A percentile compares a stretch with the other conserved stretches of the same genome.
Conservation (phyloP, 2,797 vertebrate species). For the Amniataba percoides region DNA sequence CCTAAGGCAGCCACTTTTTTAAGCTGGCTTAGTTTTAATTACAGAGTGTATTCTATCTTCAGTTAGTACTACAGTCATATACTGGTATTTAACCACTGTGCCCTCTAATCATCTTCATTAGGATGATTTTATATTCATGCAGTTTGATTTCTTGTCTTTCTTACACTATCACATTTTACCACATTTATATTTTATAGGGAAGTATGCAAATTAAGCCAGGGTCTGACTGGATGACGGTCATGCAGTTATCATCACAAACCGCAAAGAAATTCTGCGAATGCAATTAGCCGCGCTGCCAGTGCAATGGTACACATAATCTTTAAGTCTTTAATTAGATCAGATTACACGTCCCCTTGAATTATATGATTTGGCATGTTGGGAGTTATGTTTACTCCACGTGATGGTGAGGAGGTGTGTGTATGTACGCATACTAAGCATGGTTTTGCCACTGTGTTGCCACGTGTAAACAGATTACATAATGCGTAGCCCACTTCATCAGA, state of each 20-base stretch:
- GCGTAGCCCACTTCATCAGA: conserved; percentile 19
- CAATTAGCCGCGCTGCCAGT: conserved; percentile 48
- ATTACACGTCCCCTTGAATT: conserved; percentile 61
- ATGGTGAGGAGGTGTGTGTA: conserved; percentile 42
- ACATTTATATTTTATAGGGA: conserved; percentile 31
- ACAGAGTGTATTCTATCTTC: neutral
- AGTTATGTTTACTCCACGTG: conserved; percentile 58
- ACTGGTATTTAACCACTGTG: conserved; percentile 23
- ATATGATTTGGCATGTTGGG: conserved; percentile 46
- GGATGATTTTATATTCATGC: conserved; percentile 27
- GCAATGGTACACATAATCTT: conserved; percentile 54
- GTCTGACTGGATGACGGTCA: conserved; percentile 21
- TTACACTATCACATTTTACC: conserved; percentile 28
- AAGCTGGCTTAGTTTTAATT: conserved; percentile 26
- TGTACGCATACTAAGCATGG: conserved; percentile 22
- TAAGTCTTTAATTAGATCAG: conserved; percentile 68
- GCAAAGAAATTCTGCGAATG: conserved; percentile 49
- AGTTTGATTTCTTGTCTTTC: conserved; percentile 20
- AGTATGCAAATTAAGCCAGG: conserved; percentile 25
- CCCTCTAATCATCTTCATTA: conserved; percentile 46
- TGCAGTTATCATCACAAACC: conserved; percentile 28
- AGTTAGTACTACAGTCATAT: conserved; percentile 11
- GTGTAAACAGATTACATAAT: conserved; percentile 54
- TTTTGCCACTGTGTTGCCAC: conserved; percentile 15
- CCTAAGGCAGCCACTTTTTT: conserved; percentile 3